Percentiles rank a stretch among this genome's conserved stretches.
phyloP scores from a whole-genome alignment of 2,888 invertebrate genomes.

The Halictus ligatus region DNA sequence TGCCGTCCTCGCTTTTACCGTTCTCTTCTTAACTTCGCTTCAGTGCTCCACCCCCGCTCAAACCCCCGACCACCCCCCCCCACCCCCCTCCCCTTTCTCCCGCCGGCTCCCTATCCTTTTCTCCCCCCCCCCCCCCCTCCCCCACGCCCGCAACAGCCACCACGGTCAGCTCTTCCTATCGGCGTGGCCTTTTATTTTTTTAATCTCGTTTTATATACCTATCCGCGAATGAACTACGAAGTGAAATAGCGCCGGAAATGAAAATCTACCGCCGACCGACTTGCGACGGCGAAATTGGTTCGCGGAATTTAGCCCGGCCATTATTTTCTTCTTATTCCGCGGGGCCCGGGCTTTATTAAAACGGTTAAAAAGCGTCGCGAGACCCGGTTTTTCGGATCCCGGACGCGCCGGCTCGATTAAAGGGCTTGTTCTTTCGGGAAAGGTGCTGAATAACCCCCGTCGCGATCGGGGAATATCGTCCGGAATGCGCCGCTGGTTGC shows the following conservation, averaged over 20 bases:
- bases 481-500: neutral
- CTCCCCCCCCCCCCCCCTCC: constrained; percentile 25
- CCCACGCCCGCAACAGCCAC: constrained; percentile 7
- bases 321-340: constrained; percentile 50
- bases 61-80: neutral
- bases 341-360: constrained; percentile 27
- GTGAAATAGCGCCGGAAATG: constrained; percentile 65
- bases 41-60: constrained; percentile 33
- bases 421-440: neutral
- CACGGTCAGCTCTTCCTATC: constrained; percentile 42
- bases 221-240: constrained; percentile 61
- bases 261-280: constrained; percentile 60
- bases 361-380: constrained; percentile 9
- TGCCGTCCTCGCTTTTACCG: constrained; percentile 60
- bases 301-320: constrained; percentile 45
- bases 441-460: neutral
- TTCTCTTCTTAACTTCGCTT: constrained; percentile 66
- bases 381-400: neutral
- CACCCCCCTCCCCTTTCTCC: neutral
- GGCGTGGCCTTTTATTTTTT: constrained; percentile 61
- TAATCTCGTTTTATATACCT: constrained; percentile 62
- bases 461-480: neutral
- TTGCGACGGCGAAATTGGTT: constrained; percentile 59
- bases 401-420: neutral
- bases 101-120: constrained; percentile 30